Evolutionary conservation across 2,888 invertebrate genomes (phyloP).

Genomic region (Petrophora chlorosata): DNA sequence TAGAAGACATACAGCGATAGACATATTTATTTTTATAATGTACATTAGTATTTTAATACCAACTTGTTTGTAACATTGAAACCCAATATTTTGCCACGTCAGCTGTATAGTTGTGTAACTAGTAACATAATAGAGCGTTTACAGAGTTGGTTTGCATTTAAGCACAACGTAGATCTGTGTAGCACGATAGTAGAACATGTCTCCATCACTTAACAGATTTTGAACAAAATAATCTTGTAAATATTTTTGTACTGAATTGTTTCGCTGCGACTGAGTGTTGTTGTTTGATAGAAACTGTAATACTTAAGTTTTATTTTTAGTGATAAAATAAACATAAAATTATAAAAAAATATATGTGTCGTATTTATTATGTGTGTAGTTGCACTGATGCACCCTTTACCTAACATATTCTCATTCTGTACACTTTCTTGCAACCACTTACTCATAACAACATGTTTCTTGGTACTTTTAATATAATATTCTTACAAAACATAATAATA

Average conservation of each 20-base stretch:
- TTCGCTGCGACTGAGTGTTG: constrained; percentile 80
- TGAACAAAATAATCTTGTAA: constrained; percentile 61
- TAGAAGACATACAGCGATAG: constrained; percentile 65
- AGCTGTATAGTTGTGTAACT: constrained; percentile 28
- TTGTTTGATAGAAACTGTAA: constrained; percentile 82
- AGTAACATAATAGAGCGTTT: constrained; percentile 36
- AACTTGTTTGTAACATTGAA: constrained; percentile 46
- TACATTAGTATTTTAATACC: constrained; percentile 57
- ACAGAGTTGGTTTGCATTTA: constrained; percentile 70
- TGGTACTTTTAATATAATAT: constrained; percentile 52
- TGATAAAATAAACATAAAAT: constrained; percentile 82
- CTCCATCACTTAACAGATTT: constrained; percentile 22
- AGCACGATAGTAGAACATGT: constrained; percentile 40
- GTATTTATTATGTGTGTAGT: constrained; percentile 65
- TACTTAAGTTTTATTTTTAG: constrained; percentile 82
- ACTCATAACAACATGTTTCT: constrained; percentile 63
- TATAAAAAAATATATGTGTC: constrained; percentile 63
- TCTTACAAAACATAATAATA: background rate
- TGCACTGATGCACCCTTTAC: constrained; percentile 66
- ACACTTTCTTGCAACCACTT: constrained; percentile 49
- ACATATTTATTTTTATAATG: constrained; percentile 73
- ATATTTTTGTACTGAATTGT: constrained; percentile 76
- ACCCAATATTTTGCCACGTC: constrained; percentile 45
- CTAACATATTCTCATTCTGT: constrained; percentile 57
- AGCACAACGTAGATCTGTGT: constrained; percentile 57